These are phyloP conservation scores for Ascidia mentula DNA, from an alignment of 23 tunicate species.

Conservation along the genomic window DNA sequence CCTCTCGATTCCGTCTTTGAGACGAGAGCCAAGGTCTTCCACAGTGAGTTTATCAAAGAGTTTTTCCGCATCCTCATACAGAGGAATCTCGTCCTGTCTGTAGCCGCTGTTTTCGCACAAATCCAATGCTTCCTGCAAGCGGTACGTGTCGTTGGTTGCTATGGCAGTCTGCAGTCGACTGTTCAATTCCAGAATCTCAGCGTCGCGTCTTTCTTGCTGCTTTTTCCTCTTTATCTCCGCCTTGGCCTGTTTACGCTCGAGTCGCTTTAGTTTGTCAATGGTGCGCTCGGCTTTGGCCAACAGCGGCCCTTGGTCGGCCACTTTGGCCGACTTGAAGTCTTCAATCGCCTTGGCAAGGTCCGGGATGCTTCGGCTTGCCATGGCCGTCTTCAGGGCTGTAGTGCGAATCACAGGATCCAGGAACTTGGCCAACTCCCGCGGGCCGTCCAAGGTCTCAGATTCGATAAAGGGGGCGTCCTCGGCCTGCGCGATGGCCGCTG, in stretches of 20 bases:
- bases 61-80: slow-evolving; percentile 57
- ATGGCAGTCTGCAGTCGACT: slow-evolving; percentile 38
- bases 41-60: slow-evolving; percentile 53
- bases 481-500: slow-evolving; percentile 28
- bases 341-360: slow-evolving; percentile 28
- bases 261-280: slow-evolving; percentile 39
- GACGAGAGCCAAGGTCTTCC: slow-evolving; percentile 18
- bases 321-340: slow-evolving; percentile 54
- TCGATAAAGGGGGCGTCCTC: slow-evolving; percentile 49
- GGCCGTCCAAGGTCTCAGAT: slow-evolving; percentile 18
- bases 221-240: slow-evolving; percentile 32
- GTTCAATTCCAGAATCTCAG: slow-evolving; percentile 49
- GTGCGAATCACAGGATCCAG: slow-evolving; percentile 53
- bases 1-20: slow-evolving; percentile 52
- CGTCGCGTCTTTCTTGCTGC: slow-evolving; percentile 31
- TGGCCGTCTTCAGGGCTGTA: slow-evolving; percentile 35
- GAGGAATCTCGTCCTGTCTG: slow-evolving; percentile 61
- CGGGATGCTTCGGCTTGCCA: slow-evolving; percentile 31
- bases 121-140: slow-evolving; percentile 63
- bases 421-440: slow-evolving; percentile 54
- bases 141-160: slow-evolving; percentile 34
- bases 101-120: slow-evolving; percentile 71
- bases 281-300: slow-evolving; percentile 57
- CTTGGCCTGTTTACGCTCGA: slow-evolving; percentile 41
- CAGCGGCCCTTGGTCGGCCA: slow-evolving; percentile 31